phyloP scores from a whole-genome alignment of 2,113 vertebrate genomes.

The Aegotheles bennettii region DNA sequence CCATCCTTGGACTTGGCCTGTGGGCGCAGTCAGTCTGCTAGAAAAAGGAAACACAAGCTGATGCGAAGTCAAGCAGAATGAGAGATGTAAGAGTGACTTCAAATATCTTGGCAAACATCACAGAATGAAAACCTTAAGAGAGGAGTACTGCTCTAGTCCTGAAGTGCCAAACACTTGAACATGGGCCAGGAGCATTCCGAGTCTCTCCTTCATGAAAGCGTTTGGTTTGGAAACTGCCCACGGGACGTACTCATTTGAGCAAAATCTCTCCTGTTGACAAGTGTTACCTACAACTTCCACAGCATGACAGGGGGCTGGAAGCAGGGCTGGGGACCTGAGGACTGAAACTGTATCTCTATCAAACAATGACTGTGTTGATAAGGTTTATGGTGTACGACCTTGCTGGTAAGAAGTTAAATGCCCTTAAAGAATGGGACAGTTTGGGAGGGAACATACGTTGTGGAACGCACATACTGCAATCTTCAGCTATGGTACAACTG shows the following conservation, averaged over 20 bases:
- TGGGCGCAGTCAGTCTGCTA: rapidly evolving
- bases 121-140: neutral
- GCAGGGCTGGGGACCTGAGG: neutral
- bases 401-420: neutral
- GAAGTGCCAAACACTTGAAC: neutral
- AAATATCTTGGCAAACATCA: neutral
- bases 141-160: neutral
- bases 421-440: neutral
- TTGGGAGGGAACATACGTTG: neutral
- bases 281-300: neutral
- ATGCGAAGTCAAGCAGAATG: neutral
- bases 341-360: neutral
- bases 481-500: neutral
- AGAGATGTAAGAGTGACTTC: neutral
- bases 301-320: neutral
- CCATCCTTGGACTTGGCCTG: neutral
- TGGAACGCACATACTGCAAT: rapidly evolving
- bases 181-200: neutral
- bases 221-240: neutral
- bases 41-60: neutral
- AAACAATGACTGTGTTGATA: neutral
- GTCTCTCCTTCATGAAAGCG: neutral
- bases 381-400: neutral
- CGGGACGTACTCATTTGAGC: neutral
- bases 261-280: neutral